phyloP scores from a whole-genome alignment of 2,113 vertebrate genomes.

The Rana temporaria region DNA sequence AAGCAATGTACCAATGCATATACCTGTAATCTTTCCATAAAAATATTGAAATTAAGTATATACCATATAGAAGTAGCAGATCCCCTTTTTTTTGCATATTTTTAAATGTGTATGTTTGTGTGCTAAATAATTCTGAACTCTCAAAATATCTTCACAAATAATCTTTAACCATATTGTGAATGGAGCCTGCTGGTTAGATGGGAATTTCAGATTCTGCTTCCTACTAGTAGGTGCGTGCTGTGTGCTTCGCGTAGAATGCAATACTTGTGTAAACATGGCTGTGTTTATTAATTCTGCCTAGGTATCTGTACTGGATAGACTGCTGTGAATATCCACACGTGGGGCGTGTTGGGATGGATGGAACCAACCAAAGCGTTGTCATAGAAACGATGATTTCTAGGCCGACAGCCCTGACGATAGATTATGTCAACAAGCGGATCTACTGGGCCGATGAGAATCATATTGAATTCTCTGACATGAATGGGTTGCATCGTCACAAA shows the following conservation, averaged over 20 bases:
- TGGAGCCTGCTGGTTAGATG: background rate
- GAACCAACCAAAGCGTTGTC: slow-evolving; percentile 84
- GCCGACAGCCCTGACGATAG: slow-evolving; percentile 92
- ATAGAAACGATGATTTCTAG: slow-evolving; percentile 91
- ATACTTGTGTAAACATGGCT: slow-evolving; percentile 51
- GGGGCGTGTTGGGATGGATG: slow-evolving; percentile 95
- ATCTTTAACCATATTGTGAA: background rate
- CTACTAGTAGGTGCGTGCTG: background rate
- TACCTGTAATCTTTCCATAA: too few species aligned
- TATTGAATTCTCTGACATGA: slow-evolving; percentile 94
- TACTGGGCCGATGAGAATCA: slow-evolving; percentile 98
- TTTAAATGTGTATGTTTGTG: too few species aligned
- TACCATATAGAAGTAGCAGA: too few species aligned
- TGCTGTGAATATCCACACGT: slow-evolving; percentile 93
- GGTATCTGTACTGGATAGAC: slow-evolving; percentile 97
- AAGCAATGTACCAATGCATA: too few species aligned
- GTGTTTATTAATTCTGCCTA: slow-evolving; percentile 64
- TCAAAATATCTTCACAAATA: too few species aligned
- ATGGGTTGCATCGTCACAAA: slow-evolving; percentile 89
- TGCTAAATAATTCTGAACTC: too few species aligned
- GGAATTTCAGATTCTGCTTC: background rate
- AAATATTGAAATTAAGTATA: too few species aligned
- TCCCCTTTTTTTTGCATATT: too few species aligned
- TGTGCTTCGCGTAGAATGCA: background rate
- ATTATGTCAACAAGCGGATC: slow-evolving; percentile 93